Evolutionary conservation across 2,797 vertebrate species (phyloP).

Genomic region (Melanogrammus aeglefinus): DNA sequence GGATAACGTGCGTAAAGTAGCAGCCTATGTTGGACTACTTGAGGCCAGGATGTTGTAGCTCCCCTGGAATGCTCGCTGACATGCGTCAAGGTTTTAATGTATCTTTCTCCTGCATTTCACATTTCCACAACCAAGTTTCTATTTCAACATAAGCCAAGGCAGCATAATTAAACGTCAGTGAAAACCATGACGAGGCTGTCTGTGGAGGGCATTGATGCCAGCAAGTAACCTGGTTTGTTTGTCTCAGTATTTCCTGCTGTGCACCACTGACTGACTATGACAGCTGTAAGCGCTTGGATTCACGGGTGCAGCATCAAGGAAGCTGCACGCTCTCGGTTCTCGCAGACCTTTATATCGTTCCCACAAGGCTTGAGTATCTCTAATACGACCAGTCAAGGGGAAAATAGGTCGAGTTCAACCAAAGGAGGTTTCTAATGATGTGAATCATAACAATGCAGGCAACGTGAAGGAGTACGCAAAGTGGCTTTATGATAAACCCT

Average conservation of each 20-base stretch:
- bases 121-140: neutral
- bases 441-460: constrained; percentile 14
- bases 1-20: neutral
- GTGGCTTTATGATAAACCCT: constrained; percentile 29
- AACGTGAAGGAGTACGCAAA: constrained; percentile 33
- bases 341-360: constrained; percentile 15
- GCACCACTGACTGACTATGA: constrained; percentile 12
- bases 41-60: neutral
- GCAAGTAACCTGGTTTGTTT: neutral
- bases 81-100: neutral
- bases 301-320: neutral
- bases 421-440: constrained; percentile 27
- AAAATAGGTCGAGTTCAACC: constrained; percentile 40
- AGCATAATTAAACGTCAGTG: neutral
- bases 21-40: neutral
- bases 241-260: constrained; percentile 35
- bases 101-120: neutral
- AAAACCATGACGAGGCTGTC: neutral
- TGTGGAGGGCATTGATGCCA: neutral
- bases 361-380: constrained; percentile 12
- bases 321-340: neutral
- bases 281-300: constrained; percentile 16
- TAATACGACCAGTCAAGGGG: constrained; percentile 18
- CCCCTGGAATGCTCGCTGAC: neutral
- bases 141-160: neutral